phyloP scores from a whole-genome alignment of 1,140 invertebrate species.

The Drosophila bocqueti region DNA sequence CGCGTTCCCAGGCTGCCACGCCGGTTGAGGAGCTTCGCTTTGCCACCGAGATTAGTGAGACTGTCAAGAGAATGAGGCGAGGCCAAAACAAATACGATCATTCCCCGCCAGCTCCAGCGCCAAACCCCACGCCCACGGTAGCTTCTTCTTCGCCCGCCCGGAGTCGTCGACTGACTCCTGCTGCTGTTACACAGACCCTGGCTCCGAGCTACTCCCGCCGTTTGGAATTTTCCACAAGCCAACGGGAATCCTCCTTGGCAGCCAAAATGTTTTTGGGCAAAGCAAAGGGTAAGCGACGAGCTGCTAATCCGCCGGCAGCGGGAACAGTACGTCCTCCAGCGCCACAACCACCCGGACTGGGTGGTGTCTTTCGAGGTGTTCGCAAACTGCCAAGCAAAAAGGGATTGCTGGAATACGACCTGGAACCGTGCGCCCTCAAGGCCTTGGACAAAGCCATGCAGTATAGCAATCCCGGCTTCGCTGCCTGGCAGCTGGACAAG shows the following conservation, averaged over 20 bases:
- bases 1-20: slow-evolving; percentile 72
- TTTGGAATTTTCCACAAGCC: slow-evolving; percentile 31
- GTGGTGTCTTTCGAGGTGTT: slow-evolving; percentile 43
- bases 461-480: slow-evolving; percentile 56
- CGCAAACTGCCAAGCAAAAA: slow-evolving; percentile 77
- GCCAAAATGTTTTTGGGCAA: slow-evolving; percentile 42
- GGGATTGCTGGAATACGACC: slow-evolving; percentile 75
- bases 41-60: slow-evolving; percentile 80
- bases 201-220: slow-evolving; percentile 55
- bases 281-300: slow-evolving; percentile 47
- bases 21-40: slow-evolving; percentile 78
- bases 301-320: slow-evolving; percentile 1
- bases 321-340: slow-evolving; percentile 9
- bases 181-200: slow-evolving; percentile 8
- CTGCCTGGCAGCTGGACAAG: slow-evolving; percentile 75
- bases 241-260: slow-evolving; percentile 6
- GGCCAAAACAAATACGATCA: slow-evolving; percentile 82
- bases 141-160: slow-evolving; percentile 18
- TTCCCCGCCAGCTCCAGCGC: slow-evolving; percentile 49
- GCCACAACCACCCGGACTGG: slow-evolving; percentile 25
- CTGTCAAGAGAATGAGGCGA: slow-evolving; percentile 76
- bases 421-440: slow-evolving; percentile 67
- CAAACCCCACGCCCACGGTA: not conserved
- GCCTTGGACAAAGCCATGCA: slow-evolving; percentile 56
- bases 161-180: slow-evolving; percentile 46